Conservation (phyloP, 2,797 vertebrate species). For the Microctenopoma steveboyesi region DNA sequence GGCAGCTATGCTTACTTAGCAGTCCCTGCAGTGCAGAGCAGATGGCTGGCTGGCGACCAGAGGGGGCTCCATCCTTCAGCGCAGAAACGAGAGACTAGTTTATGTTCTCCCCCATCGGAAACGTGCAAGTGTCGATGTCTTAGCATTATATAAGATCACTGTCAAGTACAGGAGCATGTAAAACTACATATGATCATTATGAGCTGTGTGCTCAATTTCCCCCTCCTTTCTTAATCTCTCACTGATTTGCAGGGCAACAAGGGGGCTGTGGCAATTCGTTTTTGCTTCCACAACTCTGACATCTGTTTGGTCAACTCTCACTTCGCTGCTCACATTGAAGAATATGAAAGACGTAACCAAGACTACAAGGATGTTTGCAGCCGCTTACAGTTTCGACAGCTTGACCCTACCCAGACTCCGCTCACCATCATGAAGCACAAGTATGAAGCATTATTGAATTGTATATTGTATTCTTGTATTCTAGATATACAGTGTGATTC, state of each 20-base stretch:
- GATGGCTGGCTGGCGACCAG: constrained; percentile 42
- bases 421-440: constrained; percentile 92
- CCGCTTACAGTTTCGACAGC: constrained; percentile 89
- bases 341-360: constrained; percentile 94
- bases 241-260: constrained; percentile 90
- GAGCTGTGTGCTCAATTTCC: not conserved
- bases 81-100: constrained; percentile 23
- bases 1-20: constrained; percentile 32
- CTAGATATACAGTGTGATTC: not conserved
- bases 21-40: constrained; percentile 45
- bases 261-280: constrained; percentile 93
- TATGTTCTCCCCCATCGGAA: constrained; percentile 22
- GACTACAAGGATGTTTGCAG: constrained; percentile 96
- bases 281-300: constrained; percentile 93
- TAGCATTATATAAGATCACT: constrained; percentile 13
- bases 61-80: constrained; percentile 23
- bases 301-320: constrained; percentile 96
- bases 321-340: constrained; percentile 92
- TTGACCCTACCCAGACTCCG: constrained; percentile 81
- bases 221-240: constrained; percentile 8
- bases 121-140: constrained; percentile 5
- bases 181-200: not conserved
- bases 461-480: not conserved
- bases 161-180: not conserved
- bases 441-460: constrained; percentile 75